Evolutionary conservation across 92 coral and sea anemone genomes (phyloP), one percentile per base, ranked within the genome.

Genomic region (Isaurus tuberculatus): DNA sequence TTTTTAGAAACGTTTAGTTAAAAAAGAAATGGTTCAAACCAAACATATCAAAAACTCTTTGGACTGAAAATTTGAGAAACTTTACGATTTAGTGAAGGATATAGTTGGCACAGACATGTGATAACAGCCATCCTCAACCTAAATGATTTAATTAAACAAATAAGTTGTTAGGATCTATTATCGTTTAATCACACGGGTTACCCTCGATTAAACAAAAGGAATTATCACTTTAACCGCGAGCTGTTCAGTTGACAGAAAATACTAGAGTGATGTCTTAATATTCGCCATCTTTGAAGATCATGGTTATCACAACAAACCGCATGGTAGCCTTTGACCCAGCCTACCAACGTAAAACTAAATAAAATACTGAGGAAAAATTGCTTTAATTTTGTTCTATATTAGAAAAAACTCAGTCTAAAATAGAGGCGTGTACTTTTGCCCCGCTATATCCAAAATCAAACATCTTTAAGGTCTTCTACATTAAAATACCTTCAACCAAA

Each of bases 201-300:
- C 70, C n/a, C 53, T 57, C 33, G 1, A 65, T 55, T 40, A 57
- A 77, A 55, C 68, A 57, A 26, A 8, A 49, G 11, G 25, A 77
- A 77, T 77, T 77, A 57, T 13, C 82, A 55, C 82, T 57, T 58
- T 23, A 61, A 75, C 66, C 66, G 70, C 82, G 66, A 55, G 66
- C 70, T 77, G 33, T 40, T 20, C 15, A 77, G 36, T 23, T 33
- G 22, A 32, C 26, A 55, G 34, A 75, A 33, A 31, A 29, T 2
- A 13, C 48, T n/a, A 7, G 60, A 71, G 31, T 44, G 23, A 42
- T 43, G 32, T 11, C 10, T 42, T 22, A 3, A 8, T 20, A 55
- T 53, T 55, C 67, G 51, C 43, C 65, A 13, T 31, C 61, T 46
- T 72, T 30, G 20, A 43, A 15, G 9, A 27, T 73, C 16, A 15